A percentile compares a stretch with the other conserved stretches of the same genome.
phyloP scores from a whole-genome alignment of 2,113 vertebrate genomes.

The Hydrolagus affinis region DNA sequence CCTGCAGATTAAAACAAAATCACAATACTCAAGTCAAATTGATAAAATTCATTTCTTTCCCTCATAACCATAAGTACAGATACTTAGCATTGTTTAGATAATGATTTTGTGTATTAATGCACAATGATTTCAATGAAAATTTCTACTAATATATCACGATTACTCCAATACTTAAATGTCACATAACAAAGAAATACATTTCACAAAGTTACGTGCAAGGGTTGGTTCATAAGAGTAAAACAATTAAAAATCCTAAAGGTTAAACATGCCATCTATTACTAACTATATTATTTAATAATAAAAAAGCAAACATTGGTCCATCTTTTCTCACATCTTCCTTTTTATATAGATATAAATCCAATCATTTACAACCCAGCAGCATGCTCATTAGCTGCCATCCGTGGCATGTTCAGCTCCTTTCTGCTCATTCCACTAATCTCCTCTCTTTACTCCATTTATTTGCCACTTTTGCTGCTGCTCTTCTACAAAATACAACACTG shows the following conservation, averaged over 20 bases:
- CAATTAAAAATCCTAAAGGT: neutral
- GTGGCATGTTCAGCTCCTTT: slow-evolving; percentile 69
- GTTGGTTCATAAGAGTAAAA: neutral
- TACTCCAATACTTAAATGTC: neutral
- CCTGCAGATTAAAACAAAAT: slow-evolving; percentile 54
- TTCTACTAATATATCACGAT: neutral
- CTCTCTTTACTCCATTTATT: slow-evolving; percentile 88
- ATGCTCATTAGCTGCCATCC: slow-evolving; percentile 73
- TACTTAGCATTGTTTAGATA: neutral
- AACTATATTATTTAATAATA: neutral
- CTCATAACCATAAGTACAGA: neutral
- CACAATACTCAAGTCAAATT: neutral
- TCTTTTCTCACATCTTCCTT: slow-evolving; percentile 54
- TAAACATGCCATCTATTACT: slow-evolving; percentile 14
- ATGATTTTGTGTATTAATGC: neutral
- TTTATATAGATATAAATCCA: slow-evolving; percentile 75
- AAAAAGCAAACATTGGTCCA: neutral
- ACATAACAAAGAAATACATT: neutral
- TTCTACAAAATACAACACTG: slow-evolving; percentile 86
- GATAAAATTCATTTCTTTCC: neutral
- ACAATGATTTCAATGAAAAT: neutral
- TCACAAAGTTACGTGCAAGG: neutral
- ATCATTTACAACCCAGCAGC: slow-evolving; percentile 77
- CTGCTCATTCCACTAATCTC: slow-evolving; percentile 80
- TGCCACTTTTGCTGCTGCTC: slow-evolving; percentile 81